Base-by-base conservation (phyloP, 2,113 vertebrate genomes). In the Columba janthina region DNA sequence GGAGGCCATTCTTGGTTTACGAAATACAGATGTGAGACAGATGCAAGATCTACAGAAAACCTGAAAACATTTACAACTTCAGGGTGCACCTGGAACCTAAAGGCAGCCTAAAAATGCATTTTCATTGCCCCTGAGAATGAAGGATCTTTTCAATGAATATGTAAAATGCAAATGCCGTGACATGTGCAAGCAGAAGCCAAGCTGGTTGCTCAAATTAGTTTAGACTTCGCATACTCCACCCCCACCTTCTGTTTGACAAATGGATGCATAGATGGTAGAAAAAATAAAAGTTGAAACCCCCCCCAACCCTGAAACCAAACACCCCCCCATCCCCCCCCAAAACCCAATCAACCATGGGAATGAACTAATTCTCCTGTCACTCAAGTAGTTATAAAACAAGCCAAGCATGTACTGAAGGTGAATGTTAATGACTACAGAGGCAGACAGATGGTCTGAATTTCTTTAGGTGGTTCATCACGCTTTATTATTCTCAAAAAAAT, bases 391-490 rank as follows among this genome's bases (percentile, higher is more conserved):
- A 91, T 74, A 94, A 96, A 97, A 96, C 85, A 96, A 88, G 91
- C 90, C 88, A 96, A 84, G 91, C 87, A 81, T 94, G 72, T 34
- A 97, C 94, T 90, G 89, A 96, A 97, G 96, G 95, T 96, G 95
- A 96, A 95, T 96, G 88, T 96, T 97, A 97, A 98, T 96, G 86
- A 96, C 74, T 70, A 85, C 96, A 93, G 90, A 95, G 88, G 72
- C 65, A 90, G 94, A 91, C 89, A 98, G 92, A 96, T 93, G 95
- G 94, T 94, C 94, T 1, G 2, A 25, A 66, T 92, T 96, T 95
- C 91, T 92, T 97, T 56, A 75, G 67, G 89, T 95, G 78, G 90
- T 95, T 95, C 73, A 83, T 94, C 85, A 60, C 50, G 73, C 89
- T 92, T 94, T 48, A 94, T 96, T 97, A 86, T 94, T 86, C 81